phyloP scores from a whole-genome alignment of 2,113 vertebrate genomes.

The Corythornis cristatus region DNA sequence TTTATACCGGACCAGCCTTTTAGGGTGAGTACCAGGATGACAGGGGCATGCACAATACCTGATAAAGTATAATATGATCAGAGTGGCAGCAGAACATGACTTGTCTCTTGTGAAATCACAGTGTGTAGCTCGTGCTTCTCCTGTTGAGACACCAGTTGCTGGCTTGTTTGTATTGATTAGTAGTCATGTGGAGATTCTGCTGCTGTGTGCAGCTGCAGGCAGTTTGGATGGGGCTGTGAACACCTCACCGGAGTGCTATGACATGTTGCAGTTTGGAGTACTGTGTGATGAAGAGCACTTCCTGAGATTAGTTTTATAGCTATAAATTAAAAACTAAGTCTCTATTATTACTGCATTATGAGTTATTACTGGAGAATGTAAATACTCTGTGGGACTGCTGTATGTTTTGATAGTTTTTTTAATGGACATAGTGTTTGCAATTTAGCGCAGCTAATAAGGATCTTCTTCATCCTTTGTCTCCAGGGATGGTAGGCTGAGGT shows the following conservation, averaged over 20 bases:
- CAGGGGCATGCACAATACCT: accelerated
- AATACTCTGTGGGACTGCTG: not conserved
- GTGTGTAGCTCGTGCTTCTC: accelerated
- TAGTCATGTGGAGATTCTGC: not conserved
- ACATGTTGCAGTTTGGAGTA: not conserved
- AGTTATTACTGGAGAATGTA: constrained; percentile 37
- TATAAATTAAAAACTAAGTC: constrained; percentile 29
- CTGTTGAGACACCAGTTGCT: not conserved
- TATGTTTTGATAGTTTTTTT: not conserved
- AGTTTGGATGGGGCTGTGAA: not conserved
- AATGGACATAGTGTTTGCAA: not conserved
- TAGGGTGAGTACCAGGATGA: constrained; percentile 83
- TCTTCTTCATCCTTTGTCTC: constrained; percentile 30
- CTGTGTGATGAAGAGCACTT: not conserved
- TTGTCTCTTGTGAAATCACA: not conserved
- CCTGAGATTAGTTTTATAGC: constrained; percentile 50
- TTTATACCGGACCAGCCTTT: constrained; percentile 99
- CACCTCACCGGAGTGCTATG: not conserved
- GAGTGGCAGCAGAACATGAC: not conserved
- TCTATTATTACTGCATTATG: constrained; percentile 35
- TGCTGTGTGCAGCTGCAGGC: not conserved
- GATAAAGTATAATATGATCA: not conserved
- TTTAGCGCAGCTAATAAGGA: constrained; percentile 21
- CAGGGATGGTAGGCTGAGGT: not conserved
- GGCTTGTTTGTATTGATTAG: not conserved